Evolutionary conservation across 2,113 vertebrate genomes (phyloP), one percentile per base, ranked within the genome.

Genomic region (Caranx ignobilis): DNA sequence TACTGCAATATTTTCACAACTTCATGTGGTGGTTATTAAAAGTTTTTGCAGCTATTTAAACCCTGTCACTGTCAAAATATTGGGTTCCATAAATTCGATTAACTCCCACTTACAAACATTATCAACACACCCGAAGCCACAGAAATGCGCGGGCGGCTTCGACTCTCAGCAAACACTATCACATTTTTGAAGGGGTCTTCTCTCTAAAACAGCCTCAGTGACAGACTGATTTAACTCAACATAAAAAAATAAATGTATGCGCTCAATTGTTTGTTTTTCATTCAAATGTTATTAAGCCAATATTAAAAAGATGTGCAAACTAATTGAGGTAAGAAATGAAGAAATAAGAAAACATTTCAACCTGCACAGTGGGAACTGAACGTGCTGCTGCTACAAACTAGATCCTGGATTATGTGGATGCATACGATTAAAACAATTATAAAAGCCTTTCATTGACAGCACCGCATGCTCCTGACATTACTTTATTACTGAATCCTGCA

Each of bases 21-120:
- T 64, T 35, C 15, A 26, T 34, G 57, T 72, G 26, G 63, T 54
- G 21, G 31, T 63, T 78, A 71, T 77, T 79, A 54, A 85, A 80
- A 68, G 11, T 56, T 75, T 80, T 48, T 59, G 26, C 4, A 43
- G 56, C 32, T 43, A 74, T 56, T 32, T 47, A 37, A 75, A 71
- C 68, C 73, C 31, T 5, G 15, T 45, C 19, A 45, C 64, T 61
- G 50, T 56, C 1, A 65, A 56, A 35, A 73, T 71, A 70, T 77
- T 47, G 15, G 35, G 11, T 77, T 60, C 19, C 31, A 60, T 37
- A 59, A 67, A 75, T 59, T 50, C 63, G 64, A 81, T 83, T 54
- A 83, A 60, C 35, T 68, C 41, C 37, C 12, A 67, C 73, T 56
- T 57, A 26, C 3, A 54, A 63, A 74, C 1, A 11, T 54, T 60